Evolutionary conservation across 2,113 vertebrate species (phyloP).

Genomic region (Psephotus haematonotus): DNA sequence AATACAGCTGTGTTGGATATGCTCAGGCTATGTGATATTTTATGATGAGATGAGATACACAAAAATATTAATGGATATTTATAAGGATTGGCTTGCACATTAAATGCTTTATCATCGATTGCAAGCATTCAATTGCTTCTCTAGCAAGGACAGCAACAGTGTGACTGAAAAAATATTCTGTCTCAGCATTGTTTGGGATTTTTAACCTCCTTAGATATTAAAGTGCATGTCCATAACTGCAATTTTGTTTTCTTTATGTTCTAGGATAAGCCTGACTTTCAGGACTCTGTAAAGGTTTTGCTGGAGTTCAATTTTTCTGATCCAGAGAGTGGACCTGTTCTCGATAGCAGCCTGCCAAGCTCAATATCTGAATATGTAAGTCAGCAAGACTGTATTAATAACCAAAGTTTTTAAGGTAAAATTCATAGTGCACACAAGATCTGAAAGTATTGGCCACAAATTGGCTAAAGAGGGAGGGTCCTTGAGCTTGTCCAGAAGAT

Average conservation of each 20-base stretch:
- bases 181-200: not conserved
- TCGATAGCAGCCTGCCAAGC: conserved; percentile 85
- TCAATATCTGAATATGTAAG: conserved; percentile 89
- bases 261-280: conserved; percentile 92
- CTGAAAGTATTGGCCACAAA: not conserved
- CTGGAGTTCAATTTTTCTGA: conserved; percentile 86
- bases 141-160: not conserved
- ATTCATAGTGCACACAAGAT: not conserved
- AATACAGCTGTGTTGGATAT: not conserved
- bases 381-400: not conserved
- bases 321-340: conserved; percentile 86
- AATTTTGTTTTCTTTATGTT: conserved; percentile 5
- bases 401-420: not conserved
- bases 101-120: not conserved
- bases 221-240: not conserved
- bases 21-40: not conserved
- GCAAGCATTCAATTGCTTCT: not conserved
- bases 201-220: not conserved
- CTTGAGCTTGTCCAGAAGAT: not conserved
- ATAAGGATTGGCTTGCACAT: not conserved
- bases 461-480: not conserved
- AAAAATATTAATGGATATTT: not conserved
- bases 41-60: not conserved
- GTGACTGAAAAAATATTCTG: not conserved
- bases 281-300: conserved; percentile 87